Evolutionary conservation across 2,113 vertebrate genomes (phyloP).

Genomic region (Gnathonemus longibarbis): DNA sequence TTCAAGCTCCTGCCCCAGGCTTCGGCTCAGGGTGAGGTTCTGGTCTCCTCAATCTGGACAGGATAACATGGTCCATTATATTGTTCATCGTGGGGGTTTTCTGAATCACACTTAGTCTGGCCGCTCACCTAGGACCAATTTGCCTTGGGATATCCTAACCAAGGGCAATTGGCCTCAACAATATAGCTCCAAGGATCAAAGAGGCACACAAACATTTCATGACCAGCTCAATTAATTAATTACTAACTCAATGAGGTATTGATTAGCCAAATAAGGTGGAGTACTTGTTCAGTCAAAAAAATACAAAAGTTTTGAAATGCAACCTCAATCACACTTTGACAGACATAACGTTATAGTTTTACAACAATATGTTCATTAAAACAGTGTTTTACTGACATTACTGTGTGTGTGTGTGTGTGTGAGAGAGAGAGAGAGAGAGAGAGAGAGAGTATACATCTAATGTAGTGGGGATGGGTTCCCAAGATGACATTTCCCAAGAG

Average conservation of each 20-base stretch:
- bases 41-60: not conserved
- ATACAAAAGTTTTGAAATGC: not conserved
- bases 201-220: not conserved
- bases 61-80: not conserved
- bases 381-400: not conserved
- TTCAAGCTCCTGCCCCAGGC: not conserved
- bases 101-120: not conserved
- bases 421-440: too few species aligned
- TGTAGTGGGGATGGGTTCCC: too few species aligned
- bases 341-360: not conserved
- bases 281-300: not conserved
- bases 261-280: not conserved
- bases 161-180: not conserved
- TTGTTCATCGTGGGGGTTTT: not conserved
- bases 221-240: not conserved
- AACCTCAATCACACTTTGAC: not conserved
- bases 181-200: not conserved
- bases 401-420: too few species aligned
- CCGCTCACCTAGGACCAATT: not conserved
- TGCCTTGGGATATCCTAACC: not conserved
- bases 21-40: not conserved
- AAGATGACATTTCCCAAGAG: not conserved
- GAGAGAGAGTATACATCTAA: too few species aligned
- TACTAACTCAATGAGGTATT: not conserved
- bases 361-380: not conserved